Base-by-base conservation (phyloP, 2,888 invertebrate genomes). In the Coleophora flavipennella region DNA sequence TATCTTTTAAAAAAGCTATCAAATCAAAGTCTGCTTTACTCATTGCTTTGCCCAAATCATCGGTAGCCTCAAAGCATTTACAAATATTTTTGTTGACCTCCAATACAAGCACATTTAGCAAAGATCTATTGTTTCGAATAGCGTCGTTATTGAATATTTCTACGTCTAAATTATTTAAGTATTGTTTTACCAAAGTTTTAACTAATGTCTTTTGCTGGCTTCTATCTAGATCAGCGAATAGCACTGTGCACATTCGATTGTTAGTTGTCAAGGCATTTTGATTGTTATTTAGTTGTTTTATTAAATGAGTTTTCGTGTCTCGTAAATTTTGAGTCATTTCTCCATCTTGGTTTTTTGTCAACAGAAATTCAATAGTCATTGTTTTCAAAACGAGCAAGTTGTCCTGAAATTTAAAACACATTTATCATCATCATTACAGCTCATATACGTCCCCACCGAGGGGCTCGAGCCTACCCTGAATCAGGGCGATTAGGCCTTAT, bases 361-460 rank as follows among this genome's bases (percentile, higher is more conserved):
- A 44, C 8, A 66, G 34, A 9, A 76, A 36, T 38, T 81, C 55
- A 0, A 66, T 49, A 1, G 68, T 60, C 54, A 76, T 68, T 2
- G 64, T 53, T 62, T 80, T 83, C 8, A 69, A 50, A 4, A 77
- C 52, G 0, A 78, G 60, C 1, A 84, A 48, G 9, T 73, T 62
- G 39, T 76, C 59, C 84, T 84, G 73, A 44, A 83, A 69, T 39
- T n/a, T 25, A 31, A 14, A 43, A 35, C 34, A 36, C 34, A n/a
- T 40, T 2, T n/a, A n/a, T n/a, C n/a, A n/a, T n/a, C n/a, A n/a
- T n/a, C n/a, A n/a, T n/a, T n/a, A n/a, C n/a, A n/a, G n/a, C n/a
- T n/a, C n/a, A n/a, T n/a, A n/a, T n/a, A n/a, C n/a, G n/a, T n/a
- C n/a, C n/a, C n/a, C n/a, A n/a, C n/a, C n/a, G n/a, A n/a, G n/a